Evolutionary conservation across 1,140 invertebrate genomes (phyloP), one percentile per base, ranked within the genome.

Genomic region (Zeugodacus cucurbitae): DNA sequence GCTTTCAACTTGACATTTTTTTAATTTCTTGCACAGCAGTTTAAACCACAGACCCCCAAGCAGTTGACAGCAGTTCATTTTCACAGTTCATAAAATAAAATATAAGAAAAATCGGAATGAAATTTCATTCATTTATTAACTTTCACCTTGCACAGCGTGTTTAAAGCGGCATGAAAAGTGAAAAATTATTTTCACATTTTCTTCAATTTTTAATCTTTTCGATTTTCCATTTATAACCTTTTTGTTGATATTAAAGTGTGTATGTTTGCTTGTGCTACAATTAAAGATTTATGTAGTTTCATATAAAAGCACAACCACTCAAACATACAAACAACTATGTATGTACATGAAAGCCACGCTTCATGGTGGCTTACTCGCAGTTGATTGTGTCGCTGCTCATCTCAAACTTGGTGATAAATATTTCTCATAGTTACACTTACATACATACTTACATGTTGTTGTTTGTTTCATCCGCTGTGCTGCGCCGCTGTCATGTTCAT

Each of bases 361-460:
- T 29, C 74, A 48, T 17, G 74, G 74, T 48, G 34, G 74, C 41
- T 82, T 82, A 82, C 74, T 10, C 4, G 44, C n/a, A 6, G 41
- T 78, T 78, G 34, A 41, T 41, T 78, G 20, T 82, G n/a, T 82
- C 44, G 74, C 44, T 48, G 74, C 41, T 48, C 41, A 82, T 82
- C 41, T 82, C n/a, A 48, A 82, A 48, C 41, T 44, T 82, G 74
- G 74, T 82, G 74, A 82, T 82, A 82, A 54, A 82, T 82, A 82
- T 54, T 82, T 82, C 48, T 54, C 41, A 82, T 54, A 70, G 14
- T 54, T 54, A 54, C 14, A 17, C 20, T 4, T 3, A 17, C 5
- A 54, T 3, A 54, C 14, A 54, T 54, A 54, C 48, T 54, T 54
- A 17, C 48, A 20, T 17, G 14, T 54, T 17, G n/a, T n/a, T 17